Conservation (phyloP, 2,888 invertebrate genomes). For the Cremastobaeus sp. region DNA sequence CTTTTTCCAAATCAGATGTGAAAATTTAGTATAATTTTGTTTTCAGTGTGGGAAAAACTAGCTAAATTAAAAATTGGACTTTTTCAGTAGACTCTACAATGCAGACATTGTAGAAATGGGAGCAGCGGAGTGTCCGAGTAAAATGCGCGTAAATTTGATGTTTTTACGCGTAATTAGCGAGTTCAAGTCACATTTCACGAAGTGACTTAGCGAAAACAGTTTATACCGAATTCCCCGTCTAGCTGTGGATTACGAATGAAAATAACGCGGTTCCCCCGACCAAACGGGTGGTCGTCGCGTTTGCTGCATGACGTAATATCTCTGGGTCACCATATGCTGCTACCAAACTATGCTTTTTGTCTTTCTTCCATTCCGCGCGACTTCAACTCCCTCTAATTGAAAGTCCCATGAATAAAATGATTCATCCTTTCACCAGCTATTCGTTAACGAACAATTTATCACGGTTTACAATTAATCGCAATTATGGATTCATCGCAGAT, state of each 20-base stretch:
- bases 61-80: no score
- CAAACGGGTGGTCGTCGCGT: conserved; percentile 66
- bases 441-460: neutral
- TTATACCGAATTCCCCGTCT: conserved; percentile 34
- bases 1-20: no score
- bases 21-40: no score
- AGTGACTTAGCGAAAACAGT: conserved; percentile 37
- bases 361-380: conserved; percentile 32
- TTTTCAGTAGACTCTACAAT: no score
- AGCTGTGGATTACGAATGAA: conserved; percentile 51
- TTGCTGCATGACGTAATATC: conserved; percentile 68
- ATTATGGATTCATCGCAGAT: neutral
- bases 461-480: neutral
- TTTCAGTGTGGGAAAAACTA: no score
- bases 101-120: no score
- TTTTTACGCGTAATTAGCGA: no score
- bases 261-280: conserved; percentile 53
- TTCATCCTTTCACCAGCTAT: neutral
- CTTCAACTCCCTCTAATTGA: neutral
- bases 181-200: conserved; percentile 32
- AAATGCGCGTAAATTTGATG: no score
- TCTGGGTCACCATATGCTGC: conserved; percentile 66
- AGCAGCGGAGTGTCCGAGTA: no score
- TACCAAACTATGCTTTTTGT: conserved; percentile 40
- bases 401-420: neutral